Base-by-base conservation (phyloP, 1,140 invertebrate species). In the Liolophura sinensis region DNA sequence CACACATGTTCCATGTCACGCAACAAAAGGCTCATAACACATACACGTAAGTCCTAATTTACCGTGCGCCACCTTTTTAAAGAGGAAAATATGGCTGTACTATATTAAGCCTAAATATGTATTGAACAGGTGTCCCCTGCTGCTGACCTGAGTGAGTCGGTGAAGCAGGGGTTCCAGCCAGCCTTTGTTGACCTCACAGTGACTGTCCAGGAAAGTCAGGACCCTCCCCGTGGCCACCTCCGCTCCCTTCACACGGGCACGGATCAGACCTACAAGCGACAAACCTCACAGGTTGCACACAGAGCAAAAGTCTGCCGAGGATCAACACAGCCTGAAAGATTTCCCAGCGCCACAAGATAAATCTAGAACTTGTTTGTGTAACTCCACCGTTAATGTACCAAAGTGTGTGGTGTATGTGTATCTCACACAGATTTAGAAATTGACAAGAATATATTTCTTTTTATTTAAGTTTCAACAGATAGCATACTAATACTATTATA, bases 141-240 rank as follows among this genome's bases (percentile, higher is more conserved):
- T 68, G n/a, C 64, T 55, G 56, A 85, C 84, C 77, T 85, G 74
- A 54, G 69, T 71, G 4, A 86, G 72, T 64, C 85, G 69, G 7
- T 72, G 67, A 24, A 86, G 64, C 11, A 87, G 64, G 11, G 85
- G 85, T 67, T 86, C 81, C 50, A 86, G 68, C 85, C 85, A 86
- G 40, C 79, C 65, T 15, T 71, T 69, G 72, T 85, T 86, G 54
- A 85, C 85, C 69, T 86, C 85, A 62, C 78, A 77, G 52, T 83
- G 80, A 67, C 76, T 79, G 68, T 86, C 85, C 9, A 86, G 66
- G 70, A 87, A 86, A 7, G 84, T 85, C 25, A 86, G 63, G 18
- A 87, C 72, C 15, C 75, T 73, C 5, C 82, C 83, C 59, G 60
- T 70, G 0, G 86, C 85, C 50, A 77, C 64, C 24, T 80, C 74